phyloP scores from a whole-genome alignment of 2,797 vertebrate genomes.

The Halcyon leucocephala region DNA sequence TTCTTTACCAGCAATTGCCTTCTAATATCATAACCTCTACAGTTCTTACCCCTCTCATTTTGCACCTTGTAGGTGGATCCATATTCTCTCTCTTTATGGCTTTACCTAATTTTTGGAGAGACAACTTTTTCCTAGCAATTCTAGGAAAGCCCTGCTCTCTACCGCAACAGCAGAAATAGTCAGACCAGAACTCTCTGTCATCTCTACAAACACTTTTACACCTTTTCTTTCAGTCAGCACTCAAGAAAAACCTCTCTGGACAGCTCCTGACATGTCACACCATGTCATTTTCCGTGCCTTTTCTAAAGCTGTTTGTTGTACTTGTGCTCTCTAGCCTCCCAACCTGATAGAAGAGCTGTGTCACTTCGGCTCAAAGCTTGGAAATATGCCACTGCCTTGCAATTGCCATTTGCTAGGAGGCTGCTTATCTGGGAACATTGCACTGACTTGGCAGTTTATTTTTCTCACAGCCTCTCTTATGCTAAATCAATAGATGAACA shows the following conservation, averaged over 20 bases:
- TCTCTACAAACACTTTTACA: background rate
- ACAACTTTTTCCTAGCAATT: background rate
- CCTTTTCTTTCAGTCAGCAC: background rate
- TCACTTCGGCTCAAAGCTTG: background rate
- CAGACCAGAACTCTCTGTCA: background rate
- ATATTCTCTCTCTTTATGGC: background rate
- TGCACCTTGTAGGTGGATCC: background rate
- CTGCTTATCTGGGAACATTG: slow-evolving; percentile 2
- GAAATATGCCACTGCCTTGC: background rate
- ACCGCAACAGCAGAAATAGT: background rate
- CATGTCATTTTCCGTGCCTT: background rate
- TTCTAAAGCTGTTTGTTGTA: background rate
- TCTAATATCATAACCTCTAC: background rate
- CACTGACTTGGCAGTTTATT: slow-evolving; percentile 18
- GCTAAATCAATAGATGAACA: slow-evolving; percentile 3
- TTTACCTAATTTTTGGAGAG: background rate
- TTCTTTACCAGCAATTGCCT: background rate
- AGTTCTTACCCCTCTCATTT: background rate
- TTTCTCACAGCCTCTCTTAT: background rate
- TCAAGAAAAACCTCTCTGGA: background rate
- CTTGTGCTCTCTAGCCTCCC: background rate
- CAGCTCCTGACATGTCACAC: slow-evolving; percentile 20
- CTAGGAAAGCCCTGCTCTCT: background rate
- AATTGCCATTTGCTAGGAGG: background rate
- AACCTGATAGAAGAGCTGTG: background rate